phyloP scores from a whole-genome alignment of 2,113 vertebrate genomes.

The Chlamydotis undulata region DNA sequence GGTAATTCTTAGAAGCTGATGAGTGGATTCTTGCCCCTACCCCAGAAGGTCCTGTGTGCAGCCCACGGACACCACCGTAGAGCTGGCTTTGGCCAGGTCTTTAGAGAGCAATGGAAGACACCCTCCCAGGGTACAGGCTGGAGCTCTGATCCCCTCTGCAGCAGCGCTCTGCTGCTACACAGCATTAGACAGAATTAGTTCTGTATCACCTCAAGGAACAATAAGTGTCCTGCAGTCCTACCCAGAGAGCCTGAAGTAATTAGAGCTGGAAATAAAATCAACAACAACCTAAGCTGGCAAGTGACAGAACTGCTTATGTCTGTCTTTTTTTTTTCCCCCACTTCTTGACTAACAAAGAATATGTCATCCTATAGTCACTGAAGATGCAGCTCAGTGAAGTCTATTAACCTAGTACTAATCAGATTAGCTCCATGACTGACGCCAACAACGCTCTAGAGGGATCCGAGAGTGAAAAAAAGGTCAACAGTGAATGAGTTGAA shows the following conservation, averaged over 20 bases:
- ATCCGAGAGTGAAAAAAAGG: neutral
- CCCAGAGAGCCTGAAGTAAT: neutral
- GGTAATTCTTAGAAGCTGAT: neutral
- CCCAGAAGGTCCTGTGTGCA: neutral
- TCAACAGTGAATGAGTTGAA: neutral
- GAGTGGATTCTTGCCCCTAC: neutral
- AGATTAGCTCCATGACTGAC: neutral
- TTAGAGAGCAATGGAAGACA: rapidly evolving
- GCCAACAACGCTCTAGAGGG: neutral
- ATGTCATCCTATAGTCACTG: neutral
- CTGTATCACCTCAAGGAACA: neutral
- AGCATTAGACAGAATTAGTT: neutral
- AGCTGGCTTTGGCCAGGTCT: neutral
- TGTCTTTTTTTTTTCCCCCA: too few species aligned
- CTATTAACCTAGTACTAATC: neutral
- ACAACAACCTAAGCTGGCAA: neutral
- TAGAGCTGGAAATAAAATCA: neutral
- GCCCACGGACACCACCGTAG: rapidly evolving
- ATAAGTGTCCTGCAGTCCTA: neutral
- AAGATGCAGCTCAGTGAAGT: neutral
- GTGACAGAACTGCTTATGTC: neutral
- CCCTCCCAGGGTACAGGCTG: neutral
- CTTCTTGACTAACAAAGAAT: neutral
- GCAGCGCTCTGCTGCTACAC: neutral
- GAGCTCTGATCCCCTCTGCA: neutral